These are phyloP conservation scores for Artibeus lituratus DNA, from an alignment of 2,797 vertebrate genomes.

Conservation along the genomic window DNA sequence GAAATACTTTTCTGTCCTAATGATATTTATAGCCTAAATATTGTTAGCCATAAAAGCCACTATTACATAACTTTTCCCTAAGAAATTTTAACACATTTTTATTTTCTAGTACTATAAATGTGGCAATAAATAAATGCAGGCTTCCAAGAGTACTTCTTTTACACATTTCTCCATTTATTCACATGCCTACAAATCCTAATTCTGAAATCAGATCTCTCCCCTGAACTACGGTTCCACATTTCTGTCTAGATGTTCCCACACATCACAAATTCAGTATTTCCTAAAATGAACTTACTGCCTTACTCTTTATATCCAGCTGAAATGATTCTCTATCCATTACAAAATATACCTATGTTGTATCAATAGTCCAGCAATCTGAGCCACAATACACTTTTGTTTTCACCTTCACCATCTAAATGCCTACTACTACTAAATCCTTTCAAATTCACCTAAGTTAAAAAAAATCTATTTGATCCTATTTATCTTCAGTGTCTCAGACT, in stretches of 20 bases:
- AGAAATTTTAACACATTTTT: slow-evolving; percentile 17
- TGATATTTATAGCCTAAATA: slow-evolving; percentile 1
- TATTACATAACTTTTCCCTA: slow-evolving; percentile 26
- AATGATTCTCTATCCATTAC: neutral
- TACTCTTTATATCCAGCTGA: neutral
- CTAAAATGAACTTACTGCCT: neutral
- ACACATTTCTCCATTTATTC: neutral
- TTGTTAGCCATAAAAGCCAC: slow-evolving; percentile 7
- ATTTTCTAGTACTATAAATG: slow-evolving; percentile 28
- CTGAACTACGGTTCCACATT: neutral
- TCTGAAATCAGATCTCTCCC: neutral
- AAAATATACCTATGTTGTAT: neutral
- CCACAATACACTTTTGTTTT: neutral
- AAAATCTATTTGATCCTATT: neutral
- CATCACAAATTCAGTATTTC: neutral
- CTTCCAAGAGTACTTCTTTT: neutral
- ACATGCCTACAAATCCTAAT: neutral
- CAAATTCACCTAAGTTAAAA: neutral
- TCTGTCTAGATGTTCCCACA: neutral
- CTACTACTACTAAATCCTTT: neutral
- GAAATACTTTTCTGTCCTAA: slow-evolving; percentile 12
- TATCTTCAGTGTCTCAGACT: neutral
- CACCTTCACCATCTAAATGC: neutral
- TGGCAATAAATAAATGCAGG: neutral
- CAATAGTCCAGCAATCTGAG: neutral